Conservation (phyloP, 1,140 invertebrate species). For the Brachystomella parvula region DNA sequence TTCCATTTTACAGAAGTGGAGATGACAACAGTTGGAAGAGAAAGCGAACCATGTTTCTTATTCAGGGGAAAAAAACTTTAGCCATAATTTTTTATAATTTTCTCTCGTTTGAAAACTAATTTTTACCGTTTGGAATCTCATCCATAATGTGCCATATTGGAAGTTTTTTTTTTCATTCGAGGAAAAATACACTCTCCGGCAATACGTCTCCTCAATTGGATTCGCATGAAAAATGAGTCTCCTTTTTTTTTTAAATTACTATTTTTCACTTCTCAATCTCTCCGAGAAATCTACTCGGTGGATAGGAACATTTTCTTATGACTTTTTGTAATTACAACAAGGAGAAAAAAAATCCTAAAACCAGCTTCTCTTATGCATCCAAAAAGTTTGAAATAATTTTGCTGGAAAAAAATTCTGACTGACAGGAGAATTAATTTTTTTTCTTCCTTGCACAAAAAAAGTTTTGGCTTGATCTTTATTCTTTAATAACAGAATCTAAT, state of each 20-base stretch:
- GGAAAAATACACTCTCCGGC: background rate
- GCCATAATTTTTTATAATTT: slow-evolving; percentile 39
- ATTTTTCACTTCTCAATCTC: slow-evolving; percentile 7
- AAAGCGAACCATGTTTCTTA: slow-evolving; percentile 28
- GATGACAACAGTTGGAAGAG: slow-evolving; percentile 37
- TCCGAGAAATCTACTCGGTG: no score
- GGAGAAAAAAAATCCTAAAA: no score
- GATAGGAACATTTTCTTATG: no score
- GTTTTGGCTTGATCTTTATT: no score
- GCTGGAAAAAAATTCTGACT: no score
- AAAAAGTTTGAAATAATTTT: no score
- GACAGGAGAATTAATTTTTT: no score
- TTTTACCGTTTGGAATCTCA: slow-evolving; percentile 39
- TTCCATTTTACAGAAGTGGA: slow-evolving; percentile 8
- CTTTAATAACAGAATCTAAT: no score
- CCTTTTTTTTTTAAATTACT: slow-evolving; percentile 2
- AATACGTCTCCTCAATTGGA: slow-evolving; percentile 20
- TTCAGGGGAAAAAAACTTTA: slow-evolving; percentile 29
- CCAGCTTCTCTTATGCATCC: no score
- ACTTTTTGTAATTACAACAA: no score
- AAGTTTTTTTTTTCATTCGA: slow-evolving; percentile 32
- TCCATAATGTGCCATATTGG: slow-evolving; percentile 39
- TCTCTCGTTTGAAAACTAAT: slow-evolving; percentile 39
- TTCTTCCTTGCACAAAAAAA: no score
- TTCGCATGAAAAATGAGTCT: slow-evolving; percentile 36